These are phyloP conservation scores for Aythya baeri DNA, from an alignment of 2,113 vertebrate genomes.

Conservation along the genomic window DNA sequence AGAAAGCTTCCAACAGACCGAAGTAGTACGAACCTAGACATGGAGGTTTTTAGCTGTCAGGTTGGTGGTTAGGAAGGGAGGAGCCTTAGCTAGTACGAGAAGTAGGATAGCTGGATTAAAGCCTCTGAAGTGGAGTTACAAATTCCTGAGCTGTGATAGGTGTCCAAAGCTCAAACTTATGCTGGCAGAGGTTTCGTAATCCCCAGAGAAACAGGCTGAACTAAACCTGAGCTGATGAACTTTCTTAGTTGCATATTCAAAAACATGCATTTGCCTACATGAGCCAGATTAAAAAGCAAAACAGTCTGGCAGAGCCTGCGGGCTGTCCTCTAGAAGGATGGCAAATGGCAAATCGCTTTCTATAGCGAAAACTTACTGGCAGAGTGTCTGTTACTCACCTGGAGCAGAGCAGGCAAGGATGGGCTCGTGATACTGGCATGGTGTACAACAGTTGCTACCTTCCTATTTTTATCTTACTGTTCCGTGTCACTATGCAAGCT, in stretches of 20 bases:
- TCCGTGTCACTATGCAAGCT: rapidly evolving
- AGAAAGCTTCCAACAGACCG: neutral
- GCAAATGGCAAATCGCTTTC: neutral
- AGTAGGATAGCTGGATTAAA: neutral
- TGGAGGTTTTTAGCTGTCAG: neutral
- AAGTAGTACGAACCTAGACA: neutral
- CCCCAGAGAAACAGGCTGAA: neutral
- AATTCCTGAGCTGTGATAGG: neutral
- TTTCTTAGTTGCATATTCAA: neutral
- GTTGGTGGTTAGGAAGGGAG: neutral
- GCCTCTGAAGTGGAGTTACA: neutral
- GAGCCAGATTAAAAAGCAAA: neutral
- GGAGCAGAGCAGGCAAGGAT: neutral
- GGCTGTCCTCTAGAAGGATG: neutral
- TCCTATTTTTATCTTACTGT: neutral
- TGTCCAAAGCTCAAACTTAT: neutral
- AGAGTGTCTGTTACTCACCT: neutral
- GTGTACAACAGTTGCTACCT: neutral
- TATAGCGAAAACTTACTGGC: neutral
- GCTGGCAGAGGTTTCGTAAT: neutral
- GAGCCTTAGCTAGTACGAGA: neutral
- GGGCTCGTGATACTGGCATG: rapidly evolving
- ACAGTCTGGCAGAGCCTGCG: neutral
- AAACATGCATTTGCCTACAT: neutral
- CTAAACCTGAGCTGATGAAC: neutral